Base-by-base conservation (phyloP, 2,113 vertebrate genomes). In the Falco punctatus region DNA sequence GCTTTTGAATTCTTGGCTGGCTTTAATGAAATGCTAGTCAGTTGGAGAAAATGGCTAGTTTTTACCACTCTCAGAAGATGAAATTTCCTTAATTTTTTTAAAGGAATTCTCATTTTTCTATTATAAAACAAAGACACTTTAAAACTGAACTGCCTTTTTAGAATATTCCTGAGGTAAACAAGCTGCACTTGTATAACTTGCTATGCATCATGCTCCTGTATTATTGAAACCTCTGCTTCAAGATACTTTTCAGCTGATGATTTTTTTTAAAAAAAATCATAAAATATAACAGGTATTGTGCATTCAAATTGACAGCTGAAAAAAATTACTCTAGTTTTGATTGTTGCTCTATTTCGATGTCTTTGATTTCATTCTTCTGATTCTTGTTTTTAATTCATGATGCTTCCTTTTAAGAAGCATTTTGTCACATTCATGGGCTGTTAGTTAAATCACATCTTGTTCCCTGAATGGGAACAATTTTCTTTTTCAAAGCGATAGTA, bases 381-480 rank as follows among this genome's bases (percentile, higher is more conserved):
- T 87, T 90, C 51, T 79, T 88, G 75, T 82, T 94, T 71, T 90
- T 88, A 81, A 94, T 81, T 94, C 71, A 57, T 23, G 38, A 38
- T 83, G 80, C 42, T 73, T 81, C 59, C 51, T 94, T 78, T 88
- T 92, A 70, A 86, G 86, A 86, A 88, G 20, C 75, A 28, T 3
- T 73, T 86, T 77, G 44, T 72, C 3, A 5, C 1, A 0, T 90
- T 94, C 35, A 54, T 35, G 54, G 75, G 33, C 67, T 78, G 32
- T 92, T 88, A 70, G 71, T 91, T 83, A 95, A 92, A 92, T 82
- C 26, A 12, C 51, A 51, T 86, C 65, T 92, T 74, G 59, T 92
- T 94, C 87, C 75, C 69, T 58, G 42, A 77, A 70, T 10, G 4
- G 26, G 59, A 89, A 38, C 69, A 74, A 66, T 78, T 95, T 94